phyloP scores from a whole-genome alignment of 2,888 invertebrate genomes.

The Eucera pruinosa region DNA sequence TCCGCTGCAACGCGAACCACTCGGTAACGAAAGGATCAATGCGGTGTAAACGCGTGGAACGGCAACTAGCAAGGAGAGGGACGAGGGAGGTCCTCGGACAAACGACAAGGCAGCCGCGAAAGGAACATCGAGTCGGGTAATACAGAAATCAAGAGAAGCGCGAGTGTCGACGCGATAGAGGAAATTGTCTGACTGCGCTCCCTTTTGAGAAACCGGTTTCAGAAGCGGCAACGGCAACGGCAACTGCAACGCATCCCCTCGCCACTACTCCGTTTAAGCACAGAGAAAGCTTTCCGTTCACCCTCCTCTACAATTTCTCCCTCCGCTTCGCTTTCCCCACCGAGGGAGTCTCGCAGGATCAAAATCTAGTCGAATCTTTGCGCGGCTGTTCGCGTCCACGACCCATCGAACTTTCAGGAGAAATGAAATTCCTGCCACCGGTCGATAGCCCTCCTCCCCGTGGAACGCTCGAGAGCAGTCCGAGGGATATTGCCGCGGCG shows the following conservation, averaged over 20 bases:
- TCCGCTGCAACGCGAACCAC: neutral
- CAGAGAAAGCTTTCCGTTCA: constrained; percentile 11
- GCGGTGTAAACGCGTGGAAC: constrained; percentile 6
- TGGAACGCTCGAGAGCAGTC: constrained; percentile 22
- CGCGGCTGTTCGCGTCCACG: constrained; percentile 18
- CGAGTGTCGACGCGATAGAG: constrained; percentile 47
- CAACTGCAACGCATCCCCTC: constrained; percentile 44
- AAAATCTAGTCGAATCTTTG: constrained; percentile 65
- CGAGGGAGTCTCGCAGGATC: constrained; percentile 54
- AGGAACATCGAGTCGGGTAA: constrained; percentile 51
- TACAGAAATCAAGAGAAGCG: constrained; percentile 54
- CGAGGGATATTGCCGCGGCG: constrained; percentile 33
- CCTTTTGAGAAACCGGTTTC: constrained; percentile 63
- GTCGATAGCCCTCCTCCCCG: constrained; percentile 56
- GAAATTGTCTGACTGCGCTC: constrained; percentile 64
- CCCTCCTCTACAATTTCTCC: constrained; percentile 21
- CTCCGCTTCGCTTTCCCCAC: constrained; percentile 40
- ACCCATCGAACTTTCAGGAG: constrained; percentile 40
- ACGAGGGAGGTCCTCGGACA: constrained; percentile 10
- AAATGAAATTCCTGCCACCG: constrained; percentile 54
- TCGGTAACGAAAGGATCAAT: neutral
- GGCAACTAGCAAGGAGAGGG: neutral
- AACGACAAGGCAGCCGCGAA: constrained; percentile 35
- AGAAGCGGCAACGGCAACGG: no score
- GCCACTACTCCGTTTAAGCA: constrained; percentile 60